These are phyloP conservation scores for Xenentodon cancila DNA, from an alignment of 2,797 vertebrate species.

Conservation along the genomic window DNA sequence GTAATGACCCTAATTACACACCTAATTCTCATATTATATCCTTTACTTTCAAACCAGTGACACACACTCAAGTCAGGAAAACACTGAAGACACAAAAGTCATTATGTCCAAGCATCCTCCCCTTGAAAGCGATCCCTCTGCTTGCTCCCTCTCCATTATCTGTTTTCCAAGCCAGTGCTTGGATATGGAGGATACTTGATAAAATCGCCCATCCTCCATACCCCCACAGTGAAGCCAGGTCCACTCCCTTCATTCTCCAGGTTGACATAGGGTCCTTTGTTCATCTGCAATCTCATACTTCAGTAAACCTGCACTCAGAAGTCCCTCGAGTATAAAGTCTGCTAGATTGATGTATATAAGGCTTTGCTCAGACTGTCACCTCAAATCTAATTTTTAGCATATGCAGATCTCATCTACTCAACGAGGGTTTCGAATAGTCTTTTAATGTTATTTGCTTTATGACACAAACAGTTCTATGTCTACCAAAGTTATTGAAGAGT, in stretches of 20 bases:
- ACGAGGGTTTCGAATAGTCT: too few species aligned
- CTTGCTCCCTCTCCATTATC: slow-evolving; percentile 15
- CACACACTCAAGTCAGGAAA: slow-evolving; percentile 49
- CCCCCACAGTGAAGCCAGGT: slow-evolving; percentile 25
- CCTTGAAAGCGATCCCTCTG: slow-evolving; percentile 39
- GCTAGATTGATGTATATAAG: slow-evolving; percentile 11
- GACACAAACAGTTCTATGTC: too few species aligned
- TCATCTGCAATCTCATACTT: slow-evolving; percentile 48
- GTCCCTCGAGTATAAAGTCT: neutral
- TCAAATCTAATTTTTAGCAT: too few species aligned
- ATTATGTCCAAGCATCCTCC: slow-evolving; percentile 61
- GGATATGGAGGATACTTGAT: slow-evolving; percentile 40
- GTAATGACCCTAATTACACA: slow-evolving; percentile 65
- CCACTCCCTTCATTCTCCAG: slow-evolving; percentile 42
- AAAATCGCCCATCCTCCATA: slow-evolving; percentile 23
- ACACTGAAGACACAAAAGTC: slow-evolving; percentile 63
- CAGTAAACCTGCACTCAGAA: slow-evolving; percentile 24
- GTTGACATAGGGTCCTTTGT: slow-evolving; percentile 65
- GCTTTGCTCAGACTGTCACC: neutral
- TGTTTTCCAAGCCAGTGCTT: slow-evolving; percentile 38
- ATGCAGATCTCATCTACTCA: too few species aligned
- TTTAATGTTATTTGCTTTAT: too few species aligned
- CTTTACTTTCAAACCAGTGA: slow-evolving; percentile 22
- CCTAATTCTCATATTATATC: slow-evolving; percentile 20
- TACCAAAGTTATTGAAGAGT: too few species aligned